Base-by-base conservation (phyloP, 2,888 invertebrate genomes). In the Fissipunctia ypsillon region DNA sequence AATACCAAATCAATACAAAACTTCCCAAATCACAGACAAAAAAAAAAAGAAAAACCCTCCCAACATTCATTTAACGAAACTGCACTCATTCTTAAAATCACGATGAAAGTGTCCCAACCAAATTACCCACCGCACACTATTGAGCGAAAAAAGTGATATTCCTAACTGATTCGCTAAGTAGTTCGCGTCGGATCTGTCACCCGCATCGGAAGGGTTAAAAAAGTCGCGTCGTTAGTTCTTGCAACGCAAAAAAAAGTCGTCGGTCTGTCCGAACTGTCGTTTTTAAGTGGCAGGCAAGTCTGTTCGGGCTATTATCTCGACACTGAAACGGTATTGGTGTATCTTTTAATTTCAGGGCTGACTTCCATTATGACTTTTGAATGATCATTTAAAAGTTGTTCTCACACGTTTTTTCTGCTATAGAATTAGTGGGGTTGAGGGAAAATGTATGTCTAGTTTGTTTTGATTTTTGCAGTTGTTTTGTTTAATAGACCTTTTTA, bases 161-260 rank as follows among this genome's bases (percentile, higher is more conserved):
- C 73, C 74, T 78, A 80, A 75, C 87, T 85, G 87, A 87, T 85
- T 84, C 78, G 74, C 83, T 88, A 89, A 90, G 90, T 90, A 90
- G 91, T 91, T 90, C 77, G 73, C 86, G 91, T 90, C 88, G 65
- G 84, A 88, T 85, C 86, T 91, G 92, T 90, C 93, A 89, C 84
- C 76, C 70, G 84, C 85, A 81, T 84, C 77, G 85, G 78, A 88
- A 90, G 86, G 87, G 89, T 88, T 90, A 80, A 85, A 85, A 86
- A 87, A 85, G 82, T 87, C 77, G 78, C 72, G 56, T 77, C 81
- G 84, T 84, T 80, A 78, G 77, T 85, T 87, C 82, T 78, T 84
- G 73, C 73, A 69, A 74, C 76, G 74, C 69, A 69, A 78, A 79
- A 80, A 78, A 87, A 83, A 83, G 69, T 84, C 81, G 84, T 50